Base-by-base conservation (phyloP, 1,140 invertebrate genomes). In the Heliothis subflexa region DNA sequence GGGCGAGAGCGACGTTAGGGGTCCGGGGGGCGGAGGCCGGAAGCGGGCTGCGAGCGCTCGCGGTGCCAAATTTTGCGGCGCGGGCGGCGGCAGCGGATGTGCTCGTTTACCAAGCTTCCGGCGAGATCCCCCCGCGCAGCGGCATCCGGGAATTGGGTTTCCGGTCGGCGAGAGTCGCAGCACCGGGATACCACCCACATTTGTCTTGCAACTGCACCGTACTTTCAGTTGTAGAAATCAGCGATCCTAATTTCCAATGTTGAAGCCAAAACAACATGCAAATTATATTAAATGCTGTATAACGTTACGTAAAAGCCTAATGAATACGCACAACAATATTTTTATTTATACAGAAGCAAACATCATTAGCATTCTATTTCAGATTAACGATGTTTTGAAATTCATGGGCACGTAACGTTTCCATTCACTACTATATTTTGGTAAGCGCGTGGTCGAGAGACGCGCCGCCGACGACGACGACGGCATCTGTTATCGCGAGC, bases 51-150 rank as follows among this genome's bases (percentile, higher is more conserved):
- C 88, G 90, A 92, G 89, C 90, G 90, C 88, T 89, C 86, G 89
- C 89, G 91, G 91, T 94, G 92, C 91, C 92, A 94, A 94, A 94
- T 93, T 94, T 94, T 94, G 92, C 91, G 91, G 92, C 90, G 92
- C 91, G 90, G 90, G 91, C 91, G 91, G 91, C 89, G 87, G 91
- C 88, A 86, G 86, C 93, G 93, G 93, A 94, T 94, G 91, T 91
- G 89, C 93, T 94, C 93, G 91, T 95, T 96, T 96, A 95, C 95
- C 95, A 95, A 95, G 95, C 95, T 95, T 95, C 95, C 95, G 95
- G 95, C 93, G 95, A 95, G 95, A 95, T 93, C 93, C 89, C 89
- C 87, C 91, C 86, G 88, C 90, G 89, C 83, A 88, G 88, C 93
- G 91, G 88, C 93, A 94, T 94, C 93, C 91, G 93, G 93, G 91